These are phyloP conservation scores for Aphis craccivora DNA, from an alignment of 1,140 invertebrate genomes.

Conservation along the genomic window DNA sequence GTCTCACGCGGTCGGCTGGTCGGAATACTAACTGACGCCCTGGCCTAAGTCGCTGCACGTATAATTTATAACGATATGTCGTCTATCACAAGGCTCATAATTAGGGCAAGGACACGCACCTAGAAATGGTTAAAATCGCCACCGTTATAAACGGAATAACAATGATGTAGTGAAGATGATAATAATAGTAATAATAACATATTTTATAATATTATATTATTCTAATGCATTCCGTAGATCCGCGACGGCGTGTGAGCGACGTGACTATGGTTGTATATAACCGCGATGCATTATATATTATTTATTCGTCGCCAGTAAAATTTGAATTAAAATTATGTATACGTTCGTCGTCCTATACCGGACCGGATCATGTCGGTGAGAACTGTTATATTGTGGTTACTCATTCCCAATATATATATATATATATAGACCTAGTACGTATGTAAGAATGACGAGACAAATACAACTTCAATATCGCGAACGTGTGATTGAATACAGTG, in stretches of 20 bases:
- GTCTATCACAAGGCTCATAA: constrained; percentile 41
- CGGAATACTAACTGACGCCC: not conserved
- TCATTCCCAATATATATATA: not conserved
- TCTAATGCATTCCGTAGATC: not conserved
- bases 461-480: not conserved
- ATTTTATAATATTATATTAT: constrained; percentile 21
- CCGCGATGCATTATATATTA: not conserved
- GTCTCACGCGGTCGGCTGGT: not conserved
- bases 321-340: not conserved
- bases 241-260: not conserved
- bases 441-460: not conserved
- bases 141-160: not conserved
- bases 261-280: constrained; percentile 15
- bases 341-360: not conserved
- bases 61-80: constrained; percentile 16
- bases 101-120: constrained; percentile 38
- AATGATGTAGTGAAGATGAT: not conserved
- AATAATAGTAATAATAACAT: not conserved
- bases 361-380: not conserved
- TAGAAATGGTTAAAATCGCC: constrained; percentile 11
- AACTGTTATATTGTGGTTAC: not conserved
- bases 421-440: not conserved
- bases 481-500: not conserved
- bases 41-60: not conserved
- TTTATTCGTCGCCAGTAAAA: constrained; percentile 8